Evolutionary conservation across 2,113 vertebrate species (phyloP).

Genomic region (Amblyornis subalaris): DNA sequence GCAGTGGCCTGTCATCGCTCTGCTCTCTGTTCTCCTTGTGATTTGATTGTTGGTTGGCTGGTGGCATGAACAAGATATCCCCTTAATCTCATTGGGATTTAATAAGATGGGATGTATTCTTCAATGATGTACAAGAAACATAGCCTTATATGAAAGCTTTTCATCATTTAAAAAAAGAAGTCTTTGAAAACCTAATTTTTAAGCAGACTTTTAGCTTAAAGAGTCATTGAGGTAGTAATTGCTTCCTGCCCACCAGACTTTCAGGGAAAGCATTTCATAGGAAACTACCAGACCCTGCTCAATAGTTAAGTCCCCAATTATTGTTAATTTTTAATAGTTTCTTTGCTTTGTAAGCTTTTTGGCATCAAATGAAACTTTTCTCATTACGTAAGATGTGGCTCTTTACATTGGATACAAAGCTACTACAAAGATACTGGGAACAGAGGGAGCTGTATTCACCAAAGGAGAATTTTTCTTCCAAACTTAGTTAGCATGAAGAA

Average conservation of each 20-base stretch:
- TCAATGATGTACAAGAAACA: neutral
- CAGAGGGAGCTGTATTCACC: neutral
- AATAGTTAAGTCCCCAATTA: neutral
- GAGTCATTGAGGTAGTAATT: neutral
- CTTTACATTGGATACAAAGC: neutral
- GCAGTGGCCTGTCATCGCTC: neutral
- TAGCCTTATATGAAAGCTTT: neutral
- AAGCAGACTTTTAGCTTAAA: neutral
- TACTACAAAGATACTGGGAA: neutral
- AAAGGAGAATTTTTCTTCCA: neutral
- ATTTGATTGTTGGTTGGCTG: neutral
- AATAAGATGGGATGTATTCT: neutral
- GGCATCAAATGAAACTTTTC: neutral
- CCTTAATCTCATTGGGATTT: neutral
- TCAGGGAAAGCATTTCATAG: neutral
- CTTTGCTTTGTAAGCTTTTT: neutral
- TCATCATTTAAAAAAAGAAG: neutral
- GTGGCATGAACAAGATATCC: neutral
- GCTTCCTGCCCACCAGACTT: neutral
- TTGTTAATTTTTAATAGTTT: neutral
- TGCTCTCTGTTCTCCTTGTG: neutral
- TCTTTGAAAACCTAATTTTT: neutral
- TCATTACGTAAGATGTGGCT: neutral
- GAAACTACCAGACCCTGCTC: neutral
- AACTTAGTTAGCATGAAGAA: neutral